Evolutionary conservation across 2,113 vertebrate species (phyloP).

Genomic region (Bambusicola thoracicus): DNA sequence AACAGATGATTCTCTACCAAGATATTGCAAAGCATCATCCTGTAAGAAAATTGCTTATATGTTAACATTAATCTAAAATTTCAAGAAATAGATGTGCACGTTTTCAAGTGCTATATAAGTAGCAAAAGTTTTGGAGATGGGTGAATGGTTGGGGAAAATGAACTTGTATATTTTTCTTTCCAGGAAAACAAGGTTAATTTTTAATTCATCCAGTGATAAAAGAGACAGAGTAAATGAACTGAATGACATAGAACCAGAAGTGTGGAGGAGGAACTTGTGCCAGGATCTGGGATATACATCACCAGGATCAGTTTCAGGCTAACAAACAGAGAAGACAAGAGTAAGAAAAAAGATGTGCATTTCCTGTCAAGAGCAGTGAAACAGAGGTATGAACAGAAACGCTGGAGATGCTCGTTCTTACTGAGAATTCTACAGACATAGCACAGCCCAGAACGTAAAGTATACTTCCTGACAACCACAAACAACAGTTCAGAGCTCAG

Average conservation of each 20-base stretch:
- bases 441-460: not conserved
- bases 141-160: not conserved
- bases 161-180: not conserved
- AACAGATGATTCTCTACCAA: not conserved
- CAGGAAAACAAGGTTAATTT: not conserved
- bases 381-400: not conserved
- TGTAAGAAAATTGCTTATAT: not conserved
- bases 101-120: not conserved
- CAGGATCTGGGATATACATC: not conserved
- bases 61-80: not conserved
- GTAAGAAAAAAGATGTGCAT: not conserved
- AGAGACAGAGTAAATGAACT: not conserved
- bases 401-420: not conserved
- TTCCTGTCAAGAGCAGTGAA: not conserved
- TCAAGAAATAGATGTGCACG: not conserved
- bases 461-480: not conserved
- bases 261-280: not conserved
- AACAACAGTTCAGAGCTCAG: not conserved
- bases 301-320: slow-evolving; percentile 13
- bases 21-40: not conserved
- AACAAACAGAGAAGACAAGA: not conserved
- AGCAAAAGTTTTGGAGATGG: not conserved
- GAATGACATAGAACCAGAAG: not conserved
- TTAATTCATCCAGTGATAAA: not conserved
- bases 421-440: not conserved